phyloP scores from a whole-genome alignment of 2,113 vertebrate genomes.

The Acanthochromis polyacanthus region DNA sequence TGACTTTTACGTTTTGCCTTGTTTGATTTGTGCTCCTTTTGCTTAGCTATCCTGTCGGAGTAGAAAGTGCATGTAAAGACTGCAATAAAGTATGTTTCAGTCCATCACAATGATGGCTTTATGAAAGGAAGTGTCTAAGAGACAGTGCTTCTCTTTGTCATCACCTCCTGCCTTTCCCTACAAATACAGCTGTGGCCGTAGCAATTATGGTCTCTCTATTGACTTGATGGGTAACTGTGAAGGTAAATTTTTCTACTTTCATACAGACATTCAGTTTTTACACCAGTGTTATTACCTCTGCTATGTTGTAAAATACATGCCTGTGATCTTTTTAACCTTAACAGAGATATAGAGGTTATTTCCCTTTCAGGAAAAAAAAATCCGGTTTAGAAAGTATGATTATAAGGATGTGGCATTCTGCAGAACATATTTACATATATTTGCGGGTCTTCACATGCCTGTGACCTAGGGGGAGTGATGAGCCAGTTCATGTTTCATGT shows the following conservation, averaged over 20 bases:
- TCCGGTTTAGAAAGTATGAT: constrained; percentile 63
- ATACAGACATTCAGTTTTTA: constrained; percentile 69
- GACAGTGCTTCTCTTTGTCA: constrained; percentile 64
- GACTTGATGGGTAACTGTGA: constrained; percentile 55
- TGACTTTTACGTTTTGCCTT: constrained; percentile 32
- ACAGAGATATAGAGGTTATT: constrained; percentile 70
- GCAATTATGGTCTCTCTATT: constrained; percentile 48
- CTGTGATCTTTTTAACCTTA: constrained; percentile 53
- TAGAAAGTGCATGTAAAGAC: constrained; percentile 66
- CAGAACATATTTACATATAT: constrained; percentile 56
- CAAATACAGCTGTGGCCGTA: constrained; percentile 56
- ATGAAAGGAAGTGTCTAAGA: constrained; percentile 56
- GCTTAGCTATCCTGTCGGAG: constrained; percentile 49
- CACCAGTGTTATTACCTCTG: constrained; percentile 66
- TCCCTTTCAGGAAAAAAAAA: constrained; percentile 64
- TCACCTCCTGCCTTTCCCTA: constrained; percentile 70
- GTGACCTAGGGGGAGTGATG: constrained; percentile 32
- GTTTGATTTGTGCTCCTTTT: constrained; percentile 59
- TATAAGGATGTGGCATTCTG: constrained; percentile 55
- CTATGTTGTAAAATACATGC: constrained; percentile 60
- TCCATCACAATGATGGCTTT: constrained; percentile 82
- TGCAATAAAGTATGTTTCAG: constrained; percentile 69
- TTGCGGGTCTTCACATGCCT: constrained; percentile 46
- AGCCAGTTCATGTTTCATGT: constrained; percentile 70
- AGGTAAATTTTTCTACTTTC: constrained; percentile 81